phyloP scores from a whole-genome alignment of 2,113 vertebrate genomes.

The Hydropotes inermis region DNA sequence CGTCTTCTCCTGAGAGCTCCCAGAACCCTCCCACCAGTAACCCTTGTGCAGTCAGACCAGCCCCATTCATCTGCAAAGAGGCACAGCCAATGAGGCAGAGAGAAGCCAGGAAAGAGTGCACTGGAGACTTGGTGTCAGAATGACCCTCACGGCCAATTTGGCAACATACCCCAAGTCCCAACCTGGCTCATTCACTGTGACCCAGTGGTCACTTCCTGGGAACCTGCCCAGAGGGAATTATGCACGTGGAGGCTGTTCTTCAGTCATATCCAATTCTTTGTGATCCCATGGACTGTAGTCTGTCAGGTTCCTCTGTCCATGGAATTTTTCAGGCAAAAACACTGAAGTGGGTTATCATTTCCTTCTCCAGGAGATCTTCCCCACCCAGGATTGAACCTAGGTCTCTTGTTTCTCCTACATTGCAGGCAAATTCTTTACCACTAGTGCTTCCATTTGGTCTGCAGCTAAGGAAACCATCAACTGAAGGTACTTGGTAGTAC shows the following conservation, averaged over 20 bases:
- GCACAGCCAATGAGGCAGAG: background rate
- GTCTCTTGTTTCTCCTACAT: background rate
- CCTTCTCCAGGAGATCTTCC: background rate
- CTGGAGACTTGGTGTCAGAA: background rate
- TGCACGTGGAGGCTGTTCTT: background rate
- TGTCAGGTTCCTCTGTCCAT: background rate
- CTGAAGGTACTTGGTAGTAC: background rate
- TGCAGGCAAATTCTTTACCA: background rate
- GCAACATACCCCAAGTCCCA: background rate
- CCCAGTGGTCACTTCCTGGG: background rate
- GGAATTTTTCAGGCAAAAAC: background rate
- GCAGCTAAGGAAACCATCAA: background rate
- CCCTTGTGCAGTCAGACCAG: background rate
- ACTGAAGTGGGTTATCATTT: background rate
- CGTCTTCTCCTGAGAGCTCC: background rate
- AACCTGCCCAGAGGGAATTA: background rate
- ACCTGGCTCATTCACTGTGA: background rate
- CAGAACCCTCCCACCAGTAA: background rate
- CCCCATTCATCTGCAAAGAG: background rate
- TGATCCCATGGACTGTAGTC: background rate
- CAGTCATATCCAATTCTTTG: fast-evolving
- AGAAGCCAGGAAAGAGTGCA: background rate
- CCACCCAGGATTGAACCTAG: background rate
- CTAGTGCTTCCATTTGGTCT: background rate
- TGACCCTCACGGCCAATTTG: background rate